phyloP scores from a whole-genome alignment of 1,140 invertebrate genomes.

The Calliphora vicina region DNA sequence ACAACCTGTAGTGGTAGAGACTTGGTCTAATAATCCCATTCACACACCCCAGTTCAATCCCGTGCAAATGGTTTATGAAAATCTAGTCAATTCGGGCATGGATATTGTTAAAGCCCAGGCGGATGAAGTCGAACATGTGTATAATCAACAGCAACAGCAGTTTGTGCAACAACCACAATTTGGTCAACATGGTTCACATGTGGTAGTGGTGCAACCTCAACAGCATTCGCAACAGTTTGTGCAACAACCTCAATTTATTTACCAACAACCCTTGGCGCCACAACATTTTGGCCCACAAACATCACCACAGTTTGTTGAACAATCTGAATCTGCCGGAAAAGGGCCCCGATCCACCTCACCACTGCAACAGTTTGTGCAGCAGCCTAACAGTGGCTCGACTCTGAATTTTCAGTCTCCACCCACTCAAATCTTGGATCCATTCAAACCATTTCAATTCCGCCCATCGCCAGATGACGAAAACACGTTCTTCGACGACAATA shows the following conservation, averaged over 20 bases:
- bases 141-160: neutral
- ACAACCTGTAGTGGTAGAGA: neutral
- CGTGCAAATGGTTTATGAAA: constrained; percentile 18
- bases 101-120: constrained; percentile 30
- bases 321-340: neutral
- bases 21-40: neutral
- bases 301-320: neutral
- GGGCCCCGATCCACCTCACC: neutral
- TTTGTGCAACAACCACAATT: neutral
- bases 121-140: neutral
- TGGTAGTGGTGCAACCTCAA: neutral
- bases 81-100: constrained; percentile 32
- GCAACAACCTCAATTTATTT: neutral
- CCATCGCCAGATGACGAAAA: constrained; percentile 10
- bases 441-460: constrained; percentile 29
- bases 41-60: neutral
- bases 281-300: neutral
- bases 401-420: neutral
- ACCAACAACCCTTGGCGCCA: neutral
- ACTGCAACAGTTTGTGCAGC: neutral
- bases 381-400: neutral
- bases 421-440: constrained; percentile 11
- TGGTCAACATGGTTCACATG: neutral
- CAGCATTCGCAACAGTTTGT: neutral
- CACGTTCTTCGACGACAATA: neutral